Evolutionary conservation across 2,113 vertebrate species (phyloP).

Genomic region (Regulus satrapa): DNA sequence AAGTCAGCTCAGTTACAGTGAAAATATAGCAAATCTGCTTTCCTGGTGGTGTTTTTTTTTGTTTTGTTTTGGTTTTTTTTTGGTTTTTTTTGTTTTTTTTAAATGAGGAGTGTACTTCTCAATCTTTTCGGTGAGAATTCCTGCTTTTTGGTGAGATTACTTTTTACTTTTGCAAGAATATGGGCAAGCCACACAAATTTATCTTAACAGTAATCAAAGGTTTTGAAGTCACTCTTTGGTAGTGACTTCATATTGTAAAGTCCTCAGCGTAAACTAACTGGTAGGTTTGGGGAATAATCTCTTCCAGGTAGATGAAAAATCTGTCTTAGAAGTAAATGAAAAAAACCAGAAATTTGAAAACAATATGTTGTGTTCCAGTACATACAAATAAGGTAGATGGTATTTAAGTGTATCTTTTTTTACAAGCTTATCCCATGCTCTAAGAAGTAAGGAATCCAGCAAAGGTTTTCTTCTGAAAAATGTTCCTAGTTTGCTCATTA

Average conservation of each 20-base stretch:
- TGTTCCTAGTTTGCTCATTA: neutral
- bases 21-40: neutral
- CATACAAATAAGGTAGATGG: slow-evolving; percentile 34
- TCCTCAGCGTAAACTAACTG: neutral
- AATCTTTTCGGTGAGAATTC: neutral
- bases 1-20: neutral
- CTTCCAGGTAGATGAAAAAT: neutral
- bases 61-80: too few relatives aligned
- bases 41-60: neutral
- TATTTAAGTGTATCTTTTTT: neutral
- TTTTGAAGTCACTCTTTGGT: neutral
- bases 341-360: neutral
- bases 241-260: neutral
- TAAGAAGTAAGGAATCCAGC: slow-evolving; percentile 37
- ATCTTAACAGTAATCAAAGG: neutral
- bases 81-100: too few relatives aligned
- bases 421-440: slow-evolving; percentile 4
- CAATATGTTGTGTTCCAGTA: neutral
- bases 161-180: neutral
- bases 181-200: neutral
- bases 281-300: neutral
- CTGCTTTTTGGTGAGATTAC: neutral
- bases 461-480: slow-evolving; percentile 8
- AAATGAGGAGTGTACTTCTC: neutral
- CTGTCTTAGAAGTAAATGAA: neutral